These are phyloP conservation scores for Lampris megalopsis DNA, from an alignment of 2,113 vertebrate species.

Conservation along the genomic window DNA sequence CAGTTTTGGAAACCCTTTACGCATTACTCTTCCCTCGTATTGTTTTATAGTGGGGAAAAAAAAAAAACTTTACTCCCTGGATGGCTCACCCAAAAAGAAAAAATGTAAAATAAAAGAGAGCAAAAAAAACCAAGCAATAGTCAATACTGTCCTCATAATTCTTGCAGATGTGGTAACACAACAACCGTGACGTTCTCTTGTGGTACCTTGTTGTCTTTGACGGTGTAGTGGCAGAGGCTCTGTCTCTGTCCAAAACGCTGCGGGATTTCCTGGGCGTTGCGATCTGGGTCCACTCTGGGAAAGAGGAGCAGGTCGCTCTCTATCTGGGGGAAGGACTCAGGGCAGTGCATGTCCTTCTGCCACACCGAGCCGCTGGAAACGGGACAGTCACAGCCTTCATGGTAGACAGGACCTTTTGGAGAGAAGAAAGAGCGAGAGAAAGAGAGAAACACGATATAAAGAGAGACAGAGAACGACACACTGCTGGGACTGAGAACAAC, in stretches of 20 bases:
- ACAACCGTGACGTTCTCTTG: neutral
- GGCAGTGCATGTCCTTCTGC: conserved; percentile 91
- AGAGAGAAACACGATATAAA: neutral
- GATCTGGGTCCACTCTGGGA: conserved; percentile 87
- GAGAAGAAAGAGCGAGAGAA: neutral
- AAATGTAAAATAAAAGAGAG: no score
- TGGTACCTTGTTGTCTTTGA: conserved; percentile 93
- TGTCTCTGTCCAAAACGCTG: conserved; percentile 94
- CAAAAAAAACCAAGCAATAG: no score
- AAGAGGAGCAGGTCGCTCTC: conserved; percentile 87
- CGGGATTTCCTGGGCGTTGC: conserved; percentile 89
- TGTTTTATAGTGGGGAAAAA: no score
- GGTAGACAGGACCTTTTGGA: conserved; percentile 89
- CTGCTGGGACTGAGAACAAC: no score
- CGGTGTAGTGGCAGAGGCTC: conserved; percentile 97
- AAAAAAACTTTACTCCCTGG: no score
- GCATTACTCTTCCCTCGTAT: no score
- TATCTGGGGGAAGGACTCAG: conserved; percentile 89
- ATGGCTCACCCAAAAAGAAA: no score
- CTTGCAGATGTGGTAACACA: neutral
- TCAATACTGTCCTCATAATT: no score
- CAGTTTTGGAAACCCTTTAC: no score
- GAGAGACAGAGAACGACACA: neutral
- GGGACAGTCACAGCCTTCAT: conserved; percentile 95
- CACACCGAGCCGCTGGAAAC: conserved; percentile 83